Base-by-base conservation (phyloP, 2,113 vertebrate species). In the Tricholaema leucomelas region DNA sequence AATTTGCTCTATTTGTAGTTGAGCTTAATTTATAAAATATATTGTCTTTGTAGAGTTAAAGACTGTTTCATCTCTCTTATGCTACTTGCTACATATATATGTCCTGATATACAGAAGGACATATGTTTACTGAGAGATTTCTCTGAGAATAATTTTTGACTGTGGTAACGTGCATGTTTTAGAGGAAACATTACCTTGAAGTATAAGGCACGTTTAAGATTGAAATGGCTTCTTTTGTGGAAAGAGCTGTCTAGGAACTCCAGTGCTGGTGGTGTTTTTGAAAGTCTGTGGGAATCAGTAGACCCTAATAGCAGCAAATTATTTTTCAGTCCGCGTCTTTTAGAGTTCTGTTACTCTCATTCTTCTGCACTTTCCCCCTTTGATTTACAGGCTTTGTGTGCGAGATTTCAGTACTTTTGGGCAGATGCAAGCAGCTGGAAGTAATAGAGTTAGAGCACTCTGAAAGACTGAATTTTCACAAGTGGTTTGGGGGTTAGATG, bases 341-440 rank as follows among this genome's bases (percentile, higher is more conserved):
- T 67, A 40, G 92, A 89, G 52, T 83, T 91, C 72, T 74, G 67
- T 87, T 92, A 20, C 81, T 91, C 87, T 93, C 28, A 0, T 93
- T 95, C 92, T 77, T 80, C 44, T 35, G 44, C 64, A 40, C 73
- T 92, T 94, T 91, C 79, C 65, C 86, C 16, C 95, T 93, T 90
- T 97, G 92, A 95, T 95, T 97, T 95, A 94, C 20, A 2, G 59
- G 85, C 88, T 92, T 92, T 85, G 58, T 90, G 64, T 95, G 81
- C 59, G 50, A 85, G 54, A 85, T 71, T 94, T 94, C 76, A 52
- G 91, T 90, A 79, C 80, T 44, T 77, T 95, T 93, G 95, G 91
- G 90, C 91, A 97, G 91, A 96, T 81, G 88, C 38, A 95, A 92
- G 91, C 97, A 97, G 97, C 94, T 98, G 95, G 95, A 97, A 97